Percentiles rank a stretch among this genome's conserved stretches.
Conservation (phyloP, 2,113 vertebrate species). For the Dascyllus trimaculatus region DNA sequence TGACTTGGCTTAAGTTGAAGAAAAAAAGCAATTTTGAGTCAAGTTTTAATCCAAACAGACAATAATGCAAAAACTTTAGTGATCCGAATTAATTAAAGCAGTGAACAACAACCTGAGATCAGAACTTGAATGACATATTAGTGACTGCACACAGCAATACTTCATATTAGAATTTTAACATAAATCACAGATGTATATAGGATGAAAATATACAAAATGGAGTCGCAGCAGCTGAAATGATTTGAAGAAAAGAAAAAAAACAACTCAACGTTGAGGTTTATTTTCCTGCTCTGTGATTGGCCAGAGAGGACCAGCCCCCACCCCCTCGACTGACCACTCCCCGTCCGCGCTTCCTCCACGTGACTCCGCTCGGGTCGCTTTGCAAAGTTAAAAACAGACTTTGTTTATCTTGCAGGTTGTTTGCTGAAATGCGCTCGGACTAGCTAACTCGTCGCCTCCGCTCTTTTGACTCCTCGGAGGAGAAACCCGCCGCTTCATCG, state of each 20-base stretch:
- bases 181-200: no score
- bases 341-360: constrained; percentile 63
- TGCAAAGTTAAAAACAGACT: constrained; percentile 88
- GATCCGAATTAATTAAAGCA: no score
- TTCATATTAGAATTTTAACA: no score
- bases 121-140: no score
- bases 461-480: constrained; percentile 28
- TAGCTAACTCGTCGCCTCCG: constrained; percentile 24
- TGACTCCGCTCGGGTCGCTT: constrained; percentile 69
- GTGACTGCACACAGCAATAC: no score
- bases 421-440: constrained; percentile 64
- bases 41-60: no score
- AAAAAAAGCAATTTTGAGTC: no score
- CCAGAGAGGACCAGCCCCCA: constrained; percentile 61
- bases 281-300: constrained; percentile 72
- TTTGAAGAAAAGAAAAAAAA: background rate
- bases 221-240: no score
- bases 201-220: no score
- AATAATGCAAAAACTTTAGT: no score
- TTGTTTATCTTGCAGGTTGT: constrained; percentile 78
- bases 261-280: background rate
- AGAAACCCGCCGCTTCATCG: background rate
- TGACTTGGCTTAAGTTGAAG: no score
- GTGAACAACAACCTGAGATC: no score
- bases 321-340: constrained; percentile 73